These are phyloP conservation scores for Perizoma flavofasciatum DNA, from an alignment of 2,888 invertebrate species.

Conservation along the genomic window DNA sequence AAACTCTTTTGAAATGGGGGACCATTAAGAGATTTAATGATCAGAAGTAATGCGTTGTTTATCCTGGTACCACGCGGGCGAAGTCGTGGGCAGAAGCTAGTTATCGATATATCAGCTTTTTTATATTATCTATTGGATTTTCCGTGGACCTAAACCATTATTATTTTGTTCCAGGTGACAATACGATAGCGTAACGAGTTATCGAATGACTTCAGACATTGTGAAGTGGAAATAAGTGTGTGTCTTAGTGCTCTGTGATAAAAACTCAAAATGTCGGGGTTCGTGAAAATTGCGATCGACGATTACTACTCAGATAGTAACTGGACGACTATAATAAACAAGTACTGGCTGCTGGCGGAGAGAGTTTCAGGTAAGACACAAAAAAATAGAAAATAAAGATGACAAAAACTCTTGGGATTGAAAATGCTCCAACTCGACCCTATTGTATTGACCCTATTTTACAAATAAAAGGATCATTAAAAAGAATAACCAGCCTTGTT, in stretches of 20 bases:
- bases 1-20: no score
- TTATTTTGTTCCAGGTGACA: conserved; percentile 72
- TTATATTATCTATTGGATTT: background rate
- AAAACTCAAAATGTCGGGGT: conserved; percentile 82
- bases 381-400: conserved; percentile 19
- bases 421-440: no score
- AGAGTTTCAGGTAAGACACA: conserved; percentile 87
- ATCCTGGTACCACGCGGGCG: no score
- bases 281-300: conserved; percentile 87
- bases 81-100: no score
- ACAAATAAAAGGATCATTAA: no score
- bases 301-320: conserved; percentile 86
- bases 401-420: no score
- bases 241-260: conserved; percentile 38
- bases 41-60: no score
- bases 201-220: conserved; percentile 52
- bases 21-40: no score
- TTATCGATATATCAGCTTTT: no score
- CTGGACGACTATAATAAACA: conserved; percentile 86
- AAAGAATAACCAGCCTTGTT: no score
- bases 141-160: conserved; percentile 13
- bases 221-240: conserved; percentile 58
- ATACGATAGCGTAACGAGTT: conserved; percentile 51
- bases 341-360: conserved; percentile 88
- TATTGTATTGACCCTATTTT: no score